Base-by-base conservation (phyloP, 2,797 vertebrate species). In the Orientallactaga sibirica region DNA sequence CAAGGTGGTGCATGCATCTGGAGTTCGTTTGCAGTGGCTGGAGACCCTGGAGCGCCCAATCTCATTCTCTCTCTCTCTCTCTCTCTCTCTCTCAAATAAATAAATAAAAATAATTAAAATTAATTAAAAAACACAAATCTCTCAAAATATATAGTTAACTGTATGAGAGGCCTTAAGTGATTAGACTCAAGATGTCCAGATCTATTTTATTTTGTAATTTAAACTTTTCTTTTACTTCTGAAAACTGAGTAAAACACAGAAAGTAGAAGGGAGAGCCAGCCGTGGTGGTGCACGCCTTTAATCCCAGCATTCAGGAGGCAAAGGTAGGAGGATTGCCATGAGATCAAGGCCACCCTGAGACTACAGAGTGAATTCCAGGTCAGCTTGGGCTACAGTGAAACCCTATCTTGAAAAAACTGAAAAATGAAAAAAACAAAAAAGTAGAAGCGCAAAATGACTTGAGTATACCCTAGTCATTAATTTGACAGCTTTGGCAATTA, bases 401-500 rank as follows among this genome's bases (percentile, higher is more conserved):
- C 33, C 33, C 33, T 37, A 37, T 37, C 33, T 37, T 37, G 33
- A 37, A 37, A 37, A 37, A 37, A 37, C 80, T 93, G 27, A 25
- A 91, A 94, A 4, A n/a, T 90, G 20, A 94, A 75, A 84, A 78
- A 93, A 93, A 76, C 3, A 67, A 10, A 82, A 82, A 92, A 80
- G 25, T 16, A 86, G 43, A 52, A 55, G 24, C 5, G 64, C 24
- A 78, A 71, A 19, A 88, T 80, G 52, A 83, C 22, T 27, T 89
- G 84, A 86, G 92, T 92, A 79, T 82, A 79, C 0, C 86, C 8
- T 52, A 90, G 78, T 84, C 41, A 86, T 86, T 85, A 83, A 79
- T 84, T 37, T 91, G 67, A 70, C 68, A 96, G 61, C 89, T 22
- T 91, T 79, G 90, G 68, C 67, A 83, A 90, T 84, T 73, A 80